Evolutionary conservation across 2,113 vertebrate genomes (phyloP).

Genomic region (Cyprinodon variegatus): DNA sequence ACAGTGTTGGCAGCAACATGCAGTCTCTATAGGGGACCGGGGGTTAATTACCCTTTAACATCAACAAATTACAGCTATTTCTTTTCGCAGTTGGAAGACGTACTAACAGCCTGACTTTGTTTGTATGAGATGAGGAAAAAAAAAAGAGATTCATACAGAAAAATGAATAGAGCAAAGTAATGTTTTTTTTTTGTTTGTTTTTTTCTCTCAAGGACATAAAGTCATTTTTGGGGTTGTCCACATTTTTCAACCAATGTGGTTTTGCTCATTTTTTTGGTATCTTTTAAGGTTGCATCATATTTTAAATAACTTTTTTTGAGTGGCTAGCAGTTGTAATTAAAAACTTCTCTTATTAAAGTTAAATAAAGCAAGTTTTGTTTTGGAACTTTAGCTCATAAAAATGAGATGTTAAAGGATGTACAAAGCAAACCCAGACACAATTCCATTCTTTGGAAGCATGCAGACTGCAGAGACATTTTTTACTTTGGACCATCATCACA

Average conservation of each 20-base stretch:
- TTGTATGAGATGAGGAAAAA: background rate
- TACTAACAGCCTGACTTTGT: background rate
- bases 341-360: background rate
- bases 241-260: background rate
- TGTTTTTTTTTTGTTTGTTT: no score
- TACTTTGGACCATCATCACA: background rate
- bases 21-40: background rate
- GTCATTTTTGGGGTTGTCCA: no score
- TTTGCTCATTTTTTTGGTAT: background rate
- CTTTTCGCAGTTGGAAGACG: background rate
- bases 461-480: background rate
- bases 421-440: slow-evolving; percentile 2
- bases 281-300: background rate
- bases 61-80: background rate
- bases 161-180: no score
- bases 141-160: no score
- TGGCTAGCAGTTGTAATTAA: background rate
- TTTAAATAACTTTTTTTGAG: background rate
- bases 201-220: no score
- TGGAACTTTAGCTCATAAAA: background rate
- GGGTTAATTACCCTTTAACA: background rate
- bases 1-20: background rate
- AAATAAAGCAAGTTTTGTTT: background rate
- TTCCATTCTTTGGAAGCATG: background rate
- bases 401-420: background rate